phyloP scores from a whole-genome alignment of 2,113 vertebrate genomes.

The Trichechus manatus region DNA sequence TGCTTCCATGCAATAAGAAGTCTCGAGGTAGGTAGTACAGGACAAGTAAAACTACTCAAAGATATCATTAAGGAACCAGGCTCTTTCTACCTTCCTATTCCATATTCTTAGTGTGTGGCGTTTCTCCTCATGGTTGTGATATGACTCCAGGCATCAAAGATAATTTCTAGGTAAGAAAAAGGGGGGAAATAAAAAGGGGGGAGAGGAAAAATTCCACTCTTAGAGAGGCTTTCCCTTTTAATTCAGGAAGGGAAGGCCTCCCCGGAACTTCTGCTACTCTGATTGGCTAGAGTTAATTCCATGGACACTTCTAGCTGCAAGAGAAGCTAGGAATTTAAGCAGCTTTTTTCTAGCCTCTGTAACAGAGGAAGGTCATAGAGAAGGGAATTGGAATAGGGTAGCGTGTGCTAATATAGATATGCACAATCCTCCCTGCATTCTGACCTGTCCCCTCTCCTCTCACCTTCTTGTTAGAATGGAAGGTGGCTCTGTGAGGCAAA shows the following conservation, averaged over 20 bases:
- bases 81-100: neutral
- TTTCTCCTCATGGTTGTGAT: neutral
- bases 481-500: neutral
- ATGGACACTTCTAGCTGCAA: neutral
- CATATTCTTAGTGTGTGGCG: neutral
- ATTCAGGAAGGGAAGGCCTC: neutral
- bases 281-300: neutral
- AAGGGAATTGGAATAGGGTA: neutral
- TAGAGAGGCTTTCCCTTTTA: neutral
- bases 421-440: too few species aligned
- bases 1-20: neutral
- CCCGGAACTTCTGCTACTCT: neutral
- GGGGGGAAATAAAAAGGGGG: neutral
- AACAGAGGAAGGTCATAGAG: neutral
- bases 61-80: neutral
- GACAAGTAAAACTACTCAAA: neutral
- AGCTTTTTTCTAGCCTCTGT: neutral
- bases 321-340: neutral
- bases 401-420: neutral
- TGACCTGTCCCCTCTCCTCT: neutral
- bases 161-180: neutral
- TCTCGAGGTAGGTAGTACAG: neutral
- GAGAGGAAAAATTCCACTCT: neutral
- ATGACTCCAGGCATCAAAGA: neutral
- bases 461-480: neutral